Evolutionary conservation across 2,113 vertebrate genomes (phyloP).

Genomic region (Scalopus aquaticus): DNA sequence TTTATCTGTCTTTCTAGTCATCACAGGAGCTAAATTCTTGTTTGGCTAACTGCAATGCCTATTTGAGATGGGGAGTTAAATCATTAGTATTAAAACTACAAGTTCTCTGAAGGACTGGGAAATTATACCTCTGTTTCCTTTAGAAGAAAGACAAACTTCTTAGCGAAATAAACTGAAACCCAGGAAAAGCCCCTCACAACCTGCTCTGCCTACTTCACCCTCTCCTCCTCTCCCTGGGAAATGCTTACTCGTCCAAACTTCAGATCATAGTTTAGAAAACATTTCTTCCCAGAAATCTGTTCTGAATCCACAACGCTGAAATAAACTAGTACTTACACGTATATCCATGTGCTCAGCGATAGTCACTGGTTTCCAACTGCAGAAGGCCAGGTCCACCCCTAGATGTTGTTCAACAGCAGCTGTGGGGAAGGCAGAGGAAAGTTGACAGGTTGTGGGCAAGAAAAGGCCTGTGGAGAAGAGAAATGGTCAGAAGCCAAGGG

Average conservation of each 20-base stretch:
- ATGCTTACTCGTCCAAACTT: neutral
- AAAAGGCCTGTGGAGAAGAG: neutral
- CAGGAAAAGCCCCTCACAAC: neutral
- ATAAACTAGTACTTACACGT: neutral
- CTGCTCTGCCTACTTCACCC: neutral
- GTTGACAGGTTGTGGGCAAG: neutral
- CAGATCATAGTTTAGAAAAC: neutral
- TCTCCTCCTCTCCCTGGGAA: neutral
- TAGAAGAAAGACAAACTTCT: neutral
- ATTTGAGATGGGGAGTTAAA: neutral
- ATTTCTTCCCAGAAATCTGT: neutral
- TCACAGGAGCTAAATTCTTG: neutral
- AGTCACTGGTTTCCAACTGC: neutral
- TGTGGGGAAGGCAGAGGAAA: neutral
- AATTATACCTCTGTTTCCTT: neutral
- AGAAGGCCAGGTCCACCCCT: neutral
- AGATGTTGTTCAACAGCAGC: neutral
- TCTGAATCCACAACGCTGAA: neutral
- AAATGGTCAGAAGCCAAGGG: neutral
- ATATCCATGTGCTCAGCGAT: neutral
- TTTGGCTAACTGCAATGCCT: neutral
- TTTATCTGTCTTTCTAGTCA: neutral
- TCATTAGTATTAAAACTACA: neutral
- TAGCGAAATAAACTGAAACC: neutral
- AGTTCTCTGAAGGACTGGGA: neutral